Percentiles rank a stretch among this genome's conserved stretches.
Conservation (phyloP, 2,888 invertebrate species). For the Aporophyla lueneburgensis region DNA sequence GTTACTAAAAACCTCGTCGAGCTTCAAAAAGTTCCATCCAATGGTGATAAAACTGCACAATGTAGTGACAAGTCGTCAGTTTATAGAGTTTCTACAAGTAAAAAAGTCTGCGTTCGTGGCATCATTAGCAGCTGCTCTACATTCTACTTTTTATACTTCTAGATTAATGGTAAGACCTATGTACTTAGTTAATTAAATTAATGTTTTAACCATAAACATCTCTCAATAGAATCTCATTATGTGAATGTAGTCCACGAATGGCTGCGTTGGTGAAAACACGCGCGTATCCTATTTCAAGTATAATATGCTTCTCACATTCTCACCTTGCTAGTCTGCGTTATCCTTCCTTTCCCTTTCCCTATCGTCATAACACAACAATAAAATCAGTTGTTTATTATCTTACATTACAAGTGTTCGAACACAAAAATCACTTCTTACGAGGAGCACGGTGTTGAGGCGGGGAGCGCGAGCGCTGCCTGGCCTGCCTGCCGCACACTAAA, state of each 20-base stretch:
- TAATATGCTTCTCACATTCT: conserved; percentile 38
- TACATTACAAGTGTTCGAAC: conserved; percentile 74
- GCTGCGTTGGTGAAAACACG: conserved; percentile 15
- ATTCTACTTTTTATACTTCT: conserved; percentile 22
- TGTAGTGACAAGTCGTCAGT: conserved; percentile 31
- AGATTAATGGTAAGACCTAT: conserved; percentile 12
- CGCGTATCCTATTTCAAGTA: conserved; percentile 35
- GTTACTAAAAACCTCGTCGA: conserved; percentile 17
- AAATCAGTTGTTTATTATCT: conserved; percentile 72
- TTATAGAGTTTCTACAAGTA: conserved; percentile 17
- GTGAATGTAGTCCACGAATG: conserved; percentile 8
- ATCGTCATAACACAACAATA: conserved; percentile 71
- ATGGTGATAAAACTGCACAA: conserved; percentile 41
- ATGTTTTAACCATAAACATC: background rate
- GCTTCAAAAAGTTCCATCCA: conserved; percentile 26
- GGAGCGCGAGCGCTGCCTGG: conserved; percentile 65
- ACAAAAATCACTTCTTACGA: conserved; percentile 83
- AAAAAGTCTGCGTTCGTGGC: conserved; percentile 21
- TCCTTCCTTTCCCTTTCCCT: conserved; percentile 66
- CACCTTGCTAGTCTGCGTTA: conserved; percentile 49
- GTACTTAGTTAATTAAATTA: conserved; percentile 11
- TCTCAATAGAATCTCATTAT: conserved; percentile 15
- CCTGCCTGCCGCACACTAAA: conserved; percentile 74
- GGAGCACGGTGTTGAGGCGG: conserved; percentile 71
- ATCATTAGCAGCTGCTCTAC: conserved; percentile 46